These are phyloP conservation scores for Natrix natrix DNA, from an alignment of 2,797 vertebrate species.

Conservation along the genomic window DNA sequence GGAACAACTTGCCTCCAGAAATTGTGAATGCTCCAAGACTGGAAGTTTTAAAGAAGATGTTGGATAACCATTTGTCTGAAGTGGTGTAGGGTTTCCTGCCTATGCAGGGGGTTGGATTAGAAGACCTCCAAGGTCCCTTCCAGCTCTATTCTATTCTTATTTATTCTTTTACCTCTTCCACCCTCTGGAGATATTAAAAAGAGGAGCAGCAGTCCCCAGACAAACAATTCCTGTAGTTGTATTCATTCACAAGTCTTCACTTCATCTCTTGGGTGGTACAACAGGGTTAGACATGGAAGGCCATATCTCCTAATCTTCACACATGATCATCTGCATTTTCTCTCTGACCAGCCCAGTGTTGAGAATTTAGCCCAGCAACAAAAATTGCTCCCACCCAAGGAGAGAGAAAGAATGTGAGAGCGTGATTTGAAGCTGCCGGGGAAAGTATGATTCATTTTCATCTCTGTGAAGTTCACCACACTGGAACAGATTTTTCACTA, in stretches of 20 bases:
- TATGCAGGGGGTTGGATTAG: no score
- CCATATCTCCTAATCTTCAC: background rate
- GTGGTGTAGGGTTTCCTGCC: no score
- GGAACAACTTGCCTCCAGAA: no score
- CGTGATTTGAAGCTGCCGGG: background rate
- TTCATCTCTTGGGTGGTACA: background rate
- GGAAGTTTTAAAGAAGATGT: no score
- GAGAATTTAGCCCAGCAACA: background rate
- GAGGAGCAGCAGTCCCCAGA: background rate
- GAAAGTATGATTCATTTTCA: slow-evolving; percentile 31
- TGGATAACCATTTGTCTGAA: no score
- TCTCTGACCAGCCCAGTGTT: background rate
- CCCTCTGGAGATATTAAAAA: background rate
- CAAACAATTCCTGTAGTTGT: background rate
- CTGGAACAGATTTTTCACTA: slow-evolving; percentile 47
- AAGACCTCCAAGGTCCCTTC: no score
- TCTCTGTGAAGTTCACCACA: slow-evolving; percentile 39
- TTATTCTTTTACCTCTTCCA: background rate
- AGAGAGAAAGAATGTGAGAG: background rate
- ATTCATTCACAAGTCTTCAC: background rate
- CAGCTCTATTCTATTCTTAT: no score
- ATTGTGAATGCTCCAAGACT: no score
- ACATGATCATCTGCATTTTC: background rate
- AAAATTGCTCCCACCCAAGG: background rate
- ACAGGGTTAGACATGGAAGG: background rate